Conservation (phyloP, 2,888 invertebrate genomes). For the Habroteleia sp. region DNA sequence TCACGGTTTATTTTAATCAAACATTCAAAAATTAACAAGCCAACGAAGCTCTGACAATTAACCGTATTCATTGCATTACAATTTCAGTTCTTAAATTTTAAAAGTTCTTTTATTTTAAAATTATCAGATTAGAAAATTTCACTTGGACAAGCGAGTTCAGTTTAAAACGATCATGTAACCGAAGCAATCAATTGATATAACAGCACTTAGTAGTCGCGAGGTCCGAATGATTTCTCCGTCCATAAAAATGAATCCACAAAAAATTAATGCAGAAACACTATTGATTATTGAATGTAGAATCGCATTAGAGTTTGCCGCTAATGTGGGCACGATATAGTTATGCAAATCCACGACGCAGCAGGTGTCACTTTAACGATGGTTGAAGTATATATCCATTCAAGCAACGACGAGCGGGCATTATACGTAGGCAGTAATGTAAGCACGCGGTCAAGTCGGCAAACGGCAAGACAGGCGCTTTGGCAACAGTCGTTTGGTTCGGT, state of each 20-base stretch:
- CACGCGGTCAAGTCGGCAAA: conserved; percentile 66
- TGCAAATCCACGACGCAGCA: conserved; percentile 78
- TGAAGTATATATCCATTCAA: conserved; percentile 65
- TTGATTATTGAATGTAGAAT: conserved; percentile 45
- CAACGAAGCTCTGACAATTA: too few relatives aligned
- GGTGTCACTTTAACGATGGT: conserved; percentile 77
- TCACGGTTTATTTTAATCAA: too few relatives aligned
- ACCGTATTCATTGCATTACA: too few relatives aligned
- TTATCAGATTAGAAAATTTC: too few relatives aligned
- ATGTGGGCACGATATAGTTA: conserved; percentile 73
- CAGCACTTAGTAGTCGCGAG: conserved; percentile 17
- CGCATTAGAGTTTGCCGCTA: conserved; percentile 64
- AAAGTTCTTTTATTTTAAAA: too few relatives aligned
- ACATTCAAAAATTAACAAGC: too few relatives aligned
- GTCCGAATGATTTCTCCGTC: conserved; percentile 12
- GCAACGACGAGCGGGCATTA: conserved; percentile 48
- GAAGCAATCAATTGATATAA: conserved; percentile 17
- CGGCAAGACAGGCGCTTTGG: conserved; percentile 64
- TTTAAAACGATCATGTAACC: too few relatives aligned
- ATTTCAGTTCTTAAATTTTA: too few relatives aligned
- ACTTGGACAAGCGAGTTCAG: too few relatives aligned
- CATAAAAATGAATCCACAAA: conserved; percentile 19
- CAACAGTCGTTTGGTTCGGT: conserved; percentile 58
- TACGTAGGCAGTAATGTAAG: conserved; percentile 63
- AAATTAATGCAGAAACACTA: conserved; percentile 42